phyloP scores from a whole-genome alignment of 1,140 invertebrate species.

The Drosophila lini region DNA sequence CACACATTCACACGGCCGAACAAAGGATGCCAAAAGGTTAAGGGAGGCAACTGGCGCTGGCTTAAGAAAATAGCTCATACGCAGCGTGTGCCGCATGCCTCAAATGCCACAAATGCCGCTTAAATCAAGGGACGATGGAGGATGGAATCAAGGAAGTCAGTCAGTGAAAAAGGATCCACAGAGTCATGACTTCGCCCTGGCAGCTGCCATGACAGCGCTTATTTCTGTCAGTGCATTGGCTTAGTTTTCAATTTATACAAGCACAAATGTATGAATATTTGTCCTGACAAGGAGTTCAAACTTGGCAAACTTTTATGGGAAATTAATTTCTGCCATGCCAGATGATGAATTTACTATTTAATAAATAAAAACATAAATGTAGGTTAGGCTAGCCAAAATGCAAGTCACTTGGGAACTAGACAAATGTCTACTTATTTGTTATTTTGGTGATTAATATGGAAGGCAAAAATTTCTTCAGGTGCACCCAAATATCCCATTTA shows the following conservation, averaged over 20 bases:
- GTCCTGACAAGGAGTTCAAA: background rate
- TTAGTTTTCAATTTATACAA: constrained; percentile 31
- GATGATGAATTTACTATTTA: background rate
- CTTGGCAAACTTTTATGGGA: constrained; percentile 2
- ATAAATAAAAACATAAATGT: background rate
- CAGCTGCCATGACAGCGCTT: constrained; percentile 47
- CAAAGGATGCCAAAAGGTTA: constrained; percentile 42
- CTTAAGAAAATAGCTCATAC: constrained; percentile 78
- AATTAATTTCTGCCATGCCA: background rate
- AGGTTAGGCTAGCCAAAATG: background rate
- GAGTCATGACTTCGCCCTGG: constrained; percentile 29
- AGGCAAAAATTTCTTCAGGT: background rate
- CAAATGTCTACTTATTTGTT: background rate
- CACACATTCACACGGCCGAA: constrained; percentile 31
- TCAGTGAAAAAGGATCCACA: constrained; percentile 4
- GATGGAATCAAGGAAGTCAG: background rate
- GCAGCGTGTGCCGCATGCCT: constrained; percentile 71
- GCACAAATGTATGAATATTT: background rate
- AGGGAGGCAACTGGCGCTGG: constrained; percentile 32
- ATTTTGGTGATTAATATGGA: too few relatives aligned
- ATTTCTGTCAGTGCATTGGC: constrained; percentile 30
- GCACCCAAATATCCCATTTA: background rate
- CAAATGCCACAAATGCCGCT: constrained; percentile 71
- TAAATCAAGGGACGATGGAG: constrained; percentile 8
- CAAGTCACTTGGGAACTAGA: constrained; percentile 5